phyloP scores from a whole-genome alignment of 1,140 invertebrate genomes.

The Marisa cornuarietis region DNA sequence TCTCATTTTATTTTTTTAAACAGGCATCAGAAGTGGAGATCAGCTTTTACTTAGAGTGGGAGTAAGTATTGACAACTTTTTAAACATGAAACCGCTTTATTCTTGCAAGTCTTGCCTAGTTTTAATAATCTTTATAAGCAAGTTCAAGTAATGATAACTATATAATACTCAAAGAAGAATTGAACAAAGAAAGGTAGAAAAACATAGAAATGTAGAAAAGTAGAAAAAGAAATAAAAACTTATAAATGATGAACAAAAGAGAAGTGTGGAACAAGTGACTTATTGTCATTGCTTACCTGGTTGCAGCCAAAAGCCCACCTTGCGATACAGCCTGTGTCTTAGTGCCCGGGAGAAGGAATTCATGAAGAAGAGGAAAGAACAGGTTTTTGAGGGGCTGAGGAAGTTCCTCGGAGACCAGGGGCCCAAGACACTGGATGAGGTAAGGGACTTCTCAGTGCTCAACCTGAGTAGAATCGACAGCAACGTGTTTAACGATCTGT shows the following conservation, averaged over 20 bases:
- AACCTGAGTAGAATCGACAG: no score
- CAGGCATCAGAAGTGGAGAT: slow-evolving; percentile 53
- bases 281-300: not conserved
- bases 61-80: slow-evolving; percentile 48
- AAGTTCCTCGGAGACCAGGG: slow-evolving; percentile 59
- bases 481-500: not conserved
- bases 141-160: no score
- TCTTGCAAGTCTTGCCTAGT: not conserved
- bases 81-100: not conserved
- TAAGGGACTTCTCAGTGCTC: slow-evolving; percentile 24
- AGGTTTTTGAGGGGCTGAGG: slow-evolving; percentile 58
- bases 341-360: slow-evolving; percentile 67
- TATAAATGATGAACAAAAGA: no score
- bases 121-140: no score
- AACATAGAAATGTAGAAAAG: no score
- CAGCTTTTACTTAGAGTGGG: slow-evolving; percentile 45
- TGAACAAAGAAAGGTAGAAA: no score
- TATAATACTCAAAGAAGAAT: no score
- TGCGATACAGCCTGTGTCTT: slow-evolving; percentile 61
- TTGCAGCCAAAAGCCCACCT: slow-evolving; percentile 54
- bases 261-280: no score
- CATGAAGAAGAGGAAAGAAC: slow-evolving; percentile 51
- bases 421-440: slow-evolving; percentile 58
- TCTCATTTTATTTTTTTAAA: slow-evolving; percentile 5
- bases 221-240: no score